Conservation (phyloP, 2,797 vertebrate genomes). For the Hemibagrus guttatus region DNA sequence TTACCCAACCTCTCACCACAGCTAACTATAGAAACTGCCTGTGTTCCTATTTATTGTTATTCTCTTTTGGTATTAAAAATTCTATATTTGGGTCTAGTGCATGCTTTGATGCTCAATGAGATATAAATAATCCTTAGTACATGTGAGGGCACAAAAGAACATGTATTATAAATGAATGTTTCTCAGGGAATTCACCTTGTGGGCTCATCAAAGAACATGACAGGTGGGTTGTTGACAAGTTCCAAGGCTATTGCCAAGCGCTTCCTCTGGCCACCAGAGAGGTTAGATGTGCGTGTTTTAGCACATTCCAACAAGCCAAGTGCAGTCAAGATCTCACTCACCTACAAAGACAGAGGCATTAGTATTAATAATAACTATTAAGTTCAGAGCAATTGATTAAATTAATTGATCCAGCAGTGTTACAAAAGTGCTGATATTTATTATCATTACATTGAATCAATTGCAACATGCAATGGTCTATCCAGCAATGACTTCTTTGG, state of each 20-base stretch:
- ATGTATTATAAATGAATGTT: conserved; percentile 5
- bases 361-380: too few relatives aligned
- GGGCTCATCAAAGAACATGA: conserved; percentile 90
- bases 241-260: conserved; percentile 86
- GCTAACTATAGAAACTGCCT: neutral
- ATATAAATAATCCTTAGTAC: neutral
- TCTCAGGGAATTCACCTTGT: conserved; percentile 74
- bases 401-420: neutral
- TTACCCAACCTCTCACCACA: conserved; percentile 11
- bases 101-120: neutral
- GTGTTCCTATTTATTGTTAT: neutral
- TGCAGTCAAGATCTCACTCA: conserved; percentile 84
- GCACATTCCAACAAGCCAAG: conserved; percentile 83
- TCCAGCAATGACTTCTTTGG: neutral
- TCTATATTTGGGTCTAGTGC: conserved; percentile 18
- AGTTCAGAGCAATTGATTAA: too few relatives aligned
- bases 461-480: neutral
- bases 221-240: conserved; percentile 85
- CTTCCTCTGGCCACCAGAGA: conserved; percentile 84
- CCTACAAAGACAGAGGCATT: conserved; percentile 64
- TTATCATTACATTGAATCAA: neutral
- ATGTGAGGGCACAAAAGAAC: neutral
- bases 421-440: neutral
- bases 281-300: conserved; percentile 79
- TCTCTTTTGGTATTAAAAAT: neutral